Evolutionary conservation across 2,113 vertebrate genomes (phyloP).

Genomic region (Chrysemys picta): DNA sequence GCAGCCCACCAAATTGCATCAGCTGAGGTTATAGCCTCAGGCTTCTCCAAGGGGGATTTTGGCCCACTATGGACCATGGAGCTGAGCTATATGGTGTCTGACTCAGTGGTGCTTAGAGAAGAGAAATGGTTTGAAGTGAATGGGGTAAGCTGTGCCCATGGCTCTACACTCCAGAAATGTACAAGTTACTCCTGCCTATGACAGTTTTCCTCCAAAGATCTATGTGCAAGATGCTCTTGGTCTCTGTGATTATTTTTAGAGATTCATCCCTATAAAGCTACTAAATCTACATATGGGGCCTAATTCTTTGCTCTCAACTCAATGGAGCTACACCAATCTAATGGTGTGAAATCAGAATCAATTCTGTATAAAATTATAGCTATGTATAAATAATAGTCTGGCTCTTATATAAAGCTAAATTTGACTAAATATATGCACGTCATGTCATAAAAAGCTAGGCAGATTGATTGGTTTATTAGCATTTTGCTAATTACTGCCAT

Average conservation of each 20-base stretch:
- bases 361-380: background rate
- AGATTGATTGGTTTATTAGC: background rate
- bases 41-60: background rate
- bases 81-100: background rate
- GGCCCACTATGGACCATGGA: background rate
- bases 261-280: background rate
- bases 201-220: background rate
- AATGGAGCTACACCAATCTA: background rate
- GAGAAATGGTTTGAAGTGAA: background rate
- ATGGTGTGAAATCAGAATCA: background rate
- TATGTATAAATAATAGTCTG: background rate
- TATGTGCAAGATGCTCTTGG: background rate
- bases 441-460: background rate
- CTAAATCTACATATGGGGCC: background rate
- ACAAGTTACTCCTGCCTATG: background rate
- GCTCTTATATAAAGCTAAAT: background rate
- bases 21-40: background rate
- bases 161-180: background rate
- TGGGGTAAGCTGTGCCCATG: background rate
- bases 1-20: background rate
- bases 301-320: background rate
- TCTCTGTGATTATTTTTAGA: background rate
- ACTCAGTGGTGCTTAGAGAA: background rate
- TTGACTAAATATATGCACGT: background rate
- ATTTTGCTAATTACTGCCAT: background rate